Percentiles rank a stretch among this genome's conserved stretches.
These are phyloP conservation scores for Epicampocera succincta DNA, from an alignment of 2,888 invertebrate genomes.

Conservation along the genomic window DNA sequence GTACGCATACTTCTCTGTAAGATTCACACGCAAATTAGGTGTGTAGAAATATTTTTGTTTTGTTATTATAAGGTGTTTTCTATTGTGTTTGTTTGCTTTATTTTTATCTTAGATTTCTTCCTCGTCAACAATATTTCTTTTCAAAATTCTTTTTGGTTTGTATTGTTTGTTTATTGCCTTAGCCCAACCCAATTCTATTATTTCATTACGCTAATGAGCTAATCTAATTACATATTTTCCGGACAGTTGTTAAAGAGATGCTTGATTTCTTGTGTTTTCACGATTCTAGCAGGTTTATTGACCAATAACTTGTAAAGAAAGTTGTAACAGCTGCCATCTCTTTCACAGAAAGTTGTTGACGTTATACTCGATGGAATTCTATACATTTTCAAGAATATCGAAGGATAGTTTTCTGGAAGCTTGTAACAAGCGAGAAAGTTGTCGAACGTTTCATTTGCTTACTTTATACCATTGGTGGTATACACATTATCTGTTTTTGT, in stretches of 20 bases:
- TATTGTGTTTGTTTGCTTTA: conserved; percentile 55
- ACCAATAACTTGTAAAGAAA: not conserved
- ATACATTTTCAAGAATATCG: not conserved
- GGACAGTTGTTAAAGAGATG: conserved; percentile 3
- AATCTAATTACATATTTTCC: conserved; percentile 25
- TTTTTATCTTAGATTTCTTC: conserved; percentile 38
- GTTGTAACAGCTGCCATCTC: not conserved
- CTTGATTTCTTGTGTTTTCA: conserved; percentile 3
- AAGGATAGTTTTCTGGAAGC: too few relatives aligned
- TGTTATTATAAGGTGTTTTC: conserved; percentile 69
- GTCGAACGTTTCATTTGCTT: too few relatives aligned
- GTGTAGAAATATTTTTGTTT: conserved; percentile 71
- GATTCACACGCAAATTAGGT: conserved; percentile 76
- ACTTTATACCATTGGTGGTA: too few relatives aligned
- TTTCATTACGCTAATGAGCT: conserved; percentile 10
- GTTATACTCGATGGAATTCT: not conserved
- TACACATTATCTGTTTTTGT: too few relatives aligned
- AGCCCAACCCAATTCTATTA: conserved; percentile 68
- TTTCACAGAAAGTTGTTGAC: not conserved
- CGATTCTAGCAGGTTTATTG: not conserved
- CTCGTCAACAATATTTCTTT: conserved; percentile 37
- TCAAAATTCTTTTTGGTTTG: conserved; percentile 15
- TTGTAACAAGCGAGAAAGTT: too few relatives aligned
- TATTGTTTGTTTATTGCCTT: conserved; percentile 32
- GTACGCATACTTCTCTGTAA: conserved; percentile 82